These are phyloP conservation scores for Cottus gobio DNA, from an alignment of 2,113 vertebrate species.

Conservation along the genomic window DNA sequence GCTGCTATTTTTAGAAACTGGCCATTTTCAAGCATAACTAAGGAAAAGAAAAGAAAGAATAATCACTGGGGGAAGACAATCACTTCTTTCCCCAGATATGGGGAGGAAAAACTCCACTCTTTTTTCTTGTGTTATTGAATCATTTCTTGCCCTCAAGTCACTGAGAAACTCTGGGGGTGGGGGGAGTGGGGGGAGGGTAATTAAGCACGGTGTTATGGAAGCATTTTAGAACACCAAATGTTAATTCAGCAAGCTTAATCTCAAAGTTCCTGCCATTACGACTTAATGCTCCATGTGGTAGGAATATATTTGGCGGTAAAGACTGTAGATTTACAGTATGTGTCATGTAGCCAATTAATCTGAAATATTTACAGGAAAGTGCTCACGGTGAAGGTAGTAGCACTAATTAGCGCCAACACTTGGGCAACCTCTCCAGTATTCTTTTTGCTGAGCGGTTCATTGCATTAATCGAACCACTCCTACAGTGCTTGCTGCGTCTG, in stretches of 20 bases:
- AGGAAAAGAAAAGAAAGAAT: constrained; percentile 51
- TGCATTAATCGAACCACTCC: constrained; percentile 71
- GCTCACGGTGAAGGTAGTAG: constrained; percentile 44
- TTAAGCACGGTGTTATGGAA: constrained; percentile 36
- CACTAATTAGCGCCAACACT: constrained; percentile 69
- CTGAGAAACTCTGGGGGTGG: constrained; percentile 1
- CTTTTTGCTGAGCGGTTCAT: constrained; percentile 64
- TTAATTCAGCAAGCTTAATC: constrained; percentile 59
- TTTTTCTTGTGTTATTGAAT: constrained; percentile 75
- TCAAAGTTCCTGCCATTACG: constrained; percentile 42
- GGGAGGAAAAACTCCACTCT: constrained; percentile 45
- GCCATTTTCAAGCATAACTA: constrained; percentile 67
- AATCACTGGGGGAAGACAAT: constrained; percentile 62
- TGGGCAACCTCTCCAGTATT: constrained; percentile 60
- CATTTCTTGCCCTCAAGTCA: constrained; percentile 63
- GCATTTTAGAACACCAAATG: constrained; percentile 69
- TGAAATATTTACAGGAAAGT: constrained; percentile 46
- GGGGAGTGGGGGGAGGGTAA: constrained; percentile 1
- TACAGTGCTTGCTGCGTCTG: constrained; percentile 64
- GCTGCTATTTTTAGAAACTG: constrained; percentile 69
- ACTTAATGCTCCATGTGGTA: constrained; percentile 36
- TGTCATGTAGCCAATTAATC: constrained; percentile 52
- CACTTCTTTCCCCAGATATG: constrained; percentile 65
- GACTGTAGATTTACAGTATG: constrained; percentile 39
- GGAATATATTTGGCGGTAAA: constrained; percentile 49